Evolutionary conservation across 2,888 invertebrate genomes (phyloP), one percentile per base, ranked within the genome.

Genomic region (Exephanes ischioxanthus): DNA sequence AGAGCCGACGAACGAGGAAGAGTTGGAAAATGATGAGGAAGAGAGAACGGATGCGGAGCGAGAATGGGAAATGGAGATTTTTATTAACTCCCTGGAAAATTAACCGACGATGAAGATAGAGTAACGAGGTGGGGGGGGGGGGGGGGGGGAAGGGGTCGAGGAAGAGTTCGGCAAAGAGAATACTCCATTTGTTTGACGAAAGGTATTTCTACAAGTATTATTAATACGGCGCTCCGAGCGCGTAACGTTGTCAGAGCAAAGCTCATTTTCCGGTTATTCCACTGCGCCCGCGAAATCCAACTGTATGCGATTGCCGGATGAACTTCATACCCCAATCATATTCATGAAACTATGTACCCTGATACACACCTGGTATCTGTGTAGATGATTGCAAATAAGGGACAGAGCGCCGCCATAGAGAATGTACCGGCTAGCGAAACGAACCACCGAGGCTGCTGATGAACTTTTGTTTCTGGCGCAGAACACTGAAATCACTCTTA

Each of bases 1-100:
- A 75, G 61, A 75, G 30, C 70, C 45, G 33, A 45, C 37, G 70
- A 72, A 71, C 61, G 22, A 61, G 37, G 63, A 72, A 67, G 41
- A 71, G 66, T 51, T 37, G 55, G 67, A 55, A 22, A 22, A 30
- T 58, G 14, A 48, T 75, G 61, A 75, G 73, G 55, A 16, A 55
- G 26, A 37, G 76, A 30, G 53, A n/a, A 80, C 26, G 41, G 66
- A 45, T 41, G 45, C 55, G 77, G 72, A 71, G 30, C 22, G 77
- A 63, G 75, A 63, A 66, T 63, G 67, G 51, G 79, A 84, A 87
- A 85, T 83, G 88, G 87, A 90, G 88, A 87, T 87, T 85, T 70
- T 63, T 75, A 85, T 85, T 82, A 77, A 80, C 71, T 68, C 63
- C 22, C 77, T 78, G 78, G 51, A 53, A 37, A n/a, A 53, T 48